Percentiles rank a stretch among this genome's conserved stretches.
These are phyloP conservation scores for Diglossa cyanea DNA, from an alignment of 2,797 vertebrate species.

Conservation along the genomic window DNA sequence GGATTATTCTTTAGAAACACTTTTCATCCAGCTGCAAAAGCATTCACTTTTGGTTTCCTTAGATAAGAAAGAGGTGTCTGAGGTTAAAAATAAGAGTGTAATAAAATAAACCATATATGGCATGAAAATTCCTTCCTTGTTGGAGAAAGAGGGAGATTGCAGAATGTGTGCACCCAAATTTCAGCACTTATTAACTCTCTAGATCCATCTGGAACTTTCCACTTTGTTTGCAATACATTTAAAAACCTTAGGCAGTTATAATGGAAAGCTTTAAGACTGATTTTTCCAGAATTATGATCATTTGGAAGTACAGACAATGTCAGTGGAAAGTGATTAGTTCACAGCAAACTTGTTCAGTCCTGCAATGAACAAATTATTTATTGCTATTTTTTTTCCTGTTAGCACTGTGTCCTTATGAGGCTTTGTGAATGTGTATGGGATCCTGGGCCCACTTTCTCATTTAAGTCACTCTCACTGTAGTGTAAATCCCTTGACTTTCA, in stretches of 20 bases:
- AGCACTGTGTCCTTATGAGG: rapidly evolving
- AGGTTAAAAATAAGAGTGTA: not conserved
- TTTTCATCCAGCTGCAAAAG: not conserved
- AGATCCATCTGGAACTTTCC: not conserved
- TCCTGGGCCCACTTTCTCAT: not conserved
- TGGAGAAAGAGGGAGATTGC: not conserved
- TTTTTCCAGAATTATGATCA: not conserved
- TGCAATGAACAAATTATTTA: not conserved
- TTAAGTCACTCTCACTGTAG: not conserved
- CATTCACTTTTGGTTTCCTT: not conserved
- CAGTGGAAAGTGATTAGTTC: not conserved
- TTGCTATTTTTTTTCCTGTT: not conserved
- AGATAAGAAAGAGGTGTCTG: not conserved
- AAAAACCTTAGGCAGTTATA: not conserved
- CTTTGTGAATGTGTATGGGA: not conserved
- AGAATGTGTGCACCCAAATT: not conserved
- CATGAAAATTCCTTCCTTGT: not conserved
- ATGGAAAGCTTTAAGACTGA: not conserved
- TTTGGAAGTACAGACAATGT: not conserved
- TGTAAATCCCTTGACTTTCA: not conserved
- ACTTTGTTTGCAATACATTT: not conserved
- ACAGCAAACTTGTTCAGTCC: not conserved
- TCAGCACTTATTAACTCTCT: not conserved
- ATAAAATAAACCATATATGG: not conserved
- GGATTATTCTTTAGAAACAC: not conserved